Evolutionary conservation across 2,888 invertebrate genomes (phyloP), one percentile per base, ranked within the genome.

Genomic region (Pteria penguin): DNA sequence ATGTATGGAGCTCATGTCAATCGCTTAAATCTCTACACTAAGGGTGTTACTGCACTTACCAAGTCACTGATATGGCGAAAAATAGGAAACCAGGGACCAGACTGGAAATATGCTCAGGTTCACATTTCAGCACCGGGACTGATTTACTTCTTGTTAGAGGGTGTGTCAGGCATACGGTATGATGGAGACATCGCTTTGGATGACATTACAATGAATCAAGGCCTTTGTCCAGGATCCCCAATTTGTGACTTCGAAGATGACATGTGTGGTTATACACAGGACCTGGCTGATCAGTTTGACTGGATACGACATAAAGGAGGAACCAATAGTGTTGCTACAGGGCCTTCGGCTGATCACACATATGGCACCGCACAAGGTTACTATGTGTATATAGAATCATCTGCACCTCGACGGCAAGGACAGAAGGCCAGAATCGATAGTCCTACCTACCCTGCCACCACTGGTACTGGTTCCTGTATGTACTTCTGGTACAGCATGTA

Each of bases 401-500:
- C 90, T 4, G 55, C 78, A 18, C 87, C 86, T 26, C 81, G 84
- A 22, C 81, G 75, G 32, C 72, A 52, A 0, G 86, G 86, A n/a
- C 80, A 88, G 73, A 88, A 80, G 54, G 90, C 90, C 22, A 81
- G 88, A 61, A 32, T 90, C 24, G 79, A 85, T 72, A 88, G 88
- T 75, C 84, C 88, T 2, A 26, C 70, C 14, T 83, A 81, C 45
- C 78, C 77, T 33, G 78, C 84, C 26, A 84, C 87, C 11, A 60
- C 82, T 4, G 80, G 82, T 8, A 69, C 82, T 8, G 82, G 84
- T 0, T 81, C 86, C 4, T 91, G 91, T 81, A 73, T 91, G 27
- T 82, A 85, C 24, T 91, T 91, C 83, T 91, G 88, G 86, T 90
- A 89, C 79, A 87, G 86, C 79, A 90, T 91, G 88, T 85, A 88